These are phyloP conservation scores for Melanotaenia maccullochi DNA, from an alignment of 2,797 vertebrate genomes.

Conservation along the genomic window DNA sequence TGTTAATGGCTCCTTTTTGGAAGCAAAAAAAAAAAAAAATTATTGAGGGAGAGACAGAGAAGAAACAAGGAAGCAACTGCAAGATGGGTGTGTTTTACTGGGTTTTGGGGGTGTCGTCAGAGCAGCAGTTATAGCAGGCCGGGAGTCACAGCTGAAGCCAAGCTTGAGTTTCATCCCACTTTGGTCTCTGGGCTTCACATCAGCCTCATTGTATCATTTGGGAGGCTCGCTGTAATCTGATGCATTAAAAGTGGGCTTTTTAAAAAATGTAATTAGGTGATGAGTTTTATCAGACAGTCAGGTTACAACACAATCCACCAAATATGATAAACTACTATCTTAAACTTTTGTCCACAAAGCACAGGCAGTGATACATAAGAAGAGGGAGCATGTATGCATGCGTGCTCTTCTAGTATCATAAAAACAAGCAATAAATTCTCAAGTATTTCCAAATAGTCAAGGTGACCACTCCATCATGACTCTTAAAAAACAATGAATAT, in stretches of 20 bases:
- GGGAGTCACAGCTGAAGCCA: slow-evolving; percentile 69
- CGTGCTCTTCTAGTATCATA: slow-evolving; percentile 37
- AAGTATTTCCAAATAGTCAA: slow-evolving; percentile 20
- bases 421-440: slow-evolving; percentile 55
- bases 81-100: slow-evolving; percentile 72
- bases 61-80: slow-evolving; percentile 76
- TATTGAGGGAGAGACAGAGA: slow-evolving; percentile 36
- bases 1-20: slow-evolving; percentile 77
- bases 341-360: slow-evolving; percentile 24
- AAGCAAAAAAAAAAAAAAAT: slow-evolving; percentile 5
- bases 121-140: slow-evolving; percentile 59
- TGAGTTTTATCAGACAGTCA: background rate
- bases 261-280: background rate
- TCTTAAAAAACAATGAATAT: slow-evolving; percentile 10
- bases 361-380: slow-evolving; percentile 26
- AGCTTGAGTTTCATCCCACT: slow-evolving; percentile 64
- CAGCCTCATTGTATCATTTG: slow-evolving; percentile 25
- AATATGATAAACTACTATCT: slow-evolving; percentile 11
- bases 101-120: slow-evolving; percentile 56
- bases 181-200: slow-evolving; percentile 34
- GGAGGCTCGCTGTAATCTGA: slow-evolving; percentile 21
- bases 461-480: slow-evolving; percentile 42
- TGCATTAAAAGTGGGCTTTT: background rate
- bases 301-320: background rate
- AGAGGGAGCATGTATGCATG: slow-evolving; percentile 37